These are phyloP conservation scores for Drosophila mauritiana DNA, from an alignment of 1,140 invertebrate genomes.

Conservation along the genomic window DNA sequence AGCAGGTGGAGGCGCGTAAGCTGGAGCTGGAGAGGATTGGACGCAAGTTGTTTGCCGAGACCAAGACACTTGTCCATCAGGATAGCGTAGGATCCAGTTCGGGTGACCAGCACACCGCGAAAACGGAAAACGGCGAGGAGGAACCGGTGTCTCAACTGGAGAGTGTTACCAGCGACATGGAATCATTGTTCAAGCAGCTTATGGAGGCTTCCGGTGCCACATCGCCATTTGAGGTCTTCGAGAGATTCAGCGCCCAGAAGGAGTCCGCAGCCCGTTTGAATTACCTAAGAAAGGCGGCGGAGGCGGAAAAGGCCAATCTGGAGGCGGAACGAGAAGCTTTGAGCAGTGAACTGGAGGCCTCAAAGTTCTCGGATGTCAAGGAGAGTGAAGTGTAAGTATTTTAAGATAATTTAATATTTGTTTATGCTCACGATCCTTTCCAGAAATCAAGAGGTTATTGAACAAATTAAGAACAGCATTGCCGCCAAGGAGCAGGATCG, in stretches of 20 bases:
- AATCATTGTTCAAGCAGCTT: constrained; percentile 89
- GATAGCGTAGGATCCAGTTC: constrained; percentile 86
- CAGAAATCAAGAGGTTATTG: constrained; percentile 89
- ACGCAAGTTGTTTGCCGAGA: constrained; percentile 88
- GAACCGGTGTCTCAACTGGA: constrained; percentile 79
- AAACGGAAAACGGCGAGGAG: constrained; percentile 85
- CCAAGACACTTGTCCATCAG: constrained; percentile 85
- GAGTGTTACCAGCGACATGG: constrained; percentile 85
- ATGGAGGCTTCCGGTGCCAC: constrained; percentile 91
- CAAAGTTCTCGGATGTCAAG: constrained; percentile 91
- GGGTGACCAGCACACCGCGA: constrained; percentile 85
- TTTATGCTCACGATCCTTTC: not conserved
- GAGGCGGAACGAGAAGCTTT: constrained; percentile 89
- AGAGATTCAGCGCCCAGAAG: constrained; percentile 89
- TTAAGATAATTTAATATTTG: not conserved
- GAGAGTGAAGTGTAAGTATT: constrained; percentile 90
- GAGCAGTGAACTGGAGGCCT: constrained; percentile 89
- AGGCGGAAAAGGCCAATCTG: constrained; percentile 89
- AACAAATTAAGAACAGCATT: constrained; percentile 87
- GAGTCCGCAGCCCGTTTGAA: constrained; percentile 88
- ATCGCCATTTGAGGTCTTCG: constrained; percentile 89
- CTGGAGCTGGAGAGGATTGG: constrained; percentile 89
- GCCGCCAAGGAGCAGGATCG: constrained; percentile 85
- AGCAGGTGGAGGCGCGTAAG: constrained; percentile 88
- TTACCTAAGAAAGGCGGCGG: constrained; percentile 88